Evolutionary conservation across 2,888 invertebrate genomes (phyloP).

Genomic region (Caenorhabditis macrosperma): DNA sequence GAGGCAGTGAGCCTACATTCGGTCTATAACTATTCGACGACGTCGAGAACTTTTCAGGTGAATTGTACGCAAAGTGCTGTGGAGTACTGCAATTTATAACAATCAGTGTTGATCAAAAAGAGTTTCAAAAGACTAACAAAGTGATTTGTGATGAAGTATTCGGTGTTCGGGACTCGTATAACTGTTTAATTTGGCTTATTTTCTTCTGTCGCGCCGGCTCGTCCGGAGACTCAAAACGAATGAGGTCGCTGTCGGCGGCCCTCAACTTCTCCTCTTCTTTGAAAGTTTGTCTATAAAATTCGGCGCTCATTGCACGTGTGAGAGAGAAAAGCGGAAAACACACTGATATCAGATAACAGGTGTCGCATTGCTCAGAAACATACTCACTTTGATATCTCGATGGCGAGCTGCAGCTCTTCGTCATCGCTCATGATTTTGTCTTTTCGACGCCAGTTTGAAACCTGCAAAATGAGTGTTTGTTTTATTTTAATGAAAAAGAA

Average conservation of each 20-base stretch:
- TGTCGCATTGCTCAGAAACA: constrained; percentile 25
- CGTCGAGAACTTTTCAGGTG: background rate
- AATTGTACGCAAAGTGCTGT: background rate
- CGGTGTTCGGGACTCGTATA: constrained; percentile 53
- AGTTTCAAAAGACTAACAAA: background rate
- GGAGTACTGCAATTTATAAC: constrained; percentile 8
- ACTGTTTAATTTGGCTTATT: constrained; percentile 67
- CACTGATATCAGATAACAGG: constrained; percentile 20
- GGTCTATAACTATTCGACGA: background rate
- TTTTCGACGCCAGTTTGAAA: constrained; percentile 10
- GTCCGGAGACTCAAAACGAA: constrained; percentile 64
- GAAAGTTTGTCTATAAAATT: constrained; percentile 60
- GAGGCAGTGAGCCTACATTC: constrained; percentile 13
- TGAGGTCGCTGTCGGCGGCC: constrained; percentile 54
- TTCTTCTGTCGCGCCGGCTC: constrained; percentile 61
- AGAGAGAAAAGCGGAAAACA: background rate
- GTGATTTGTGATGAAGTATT: constrained; percentile 4
- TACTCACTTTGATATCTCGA: constrained; percentile 68
- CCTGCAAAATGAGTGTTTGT: constrained; percentile 26
- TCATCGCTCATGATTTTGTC: constrained; percentile 49
- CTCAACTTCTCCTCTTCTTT: constrained; percentile 57
- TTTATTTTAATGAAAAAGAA: background rate
- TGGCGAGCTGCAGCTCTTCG: constrained; percentile 65
- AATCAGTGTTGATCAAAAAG: background rate
- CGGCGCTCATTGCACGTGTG: too few species aligned